A percentile compares a stretch with the other conserved stretches of the same genome.
These are phyloP conservation scores for Aurelia aurita complex sp. Pacific DNA, from an alignment of 30 jellyfish, hydroid and myxozoan genomes.

Conservation along the genomic window DNA sequence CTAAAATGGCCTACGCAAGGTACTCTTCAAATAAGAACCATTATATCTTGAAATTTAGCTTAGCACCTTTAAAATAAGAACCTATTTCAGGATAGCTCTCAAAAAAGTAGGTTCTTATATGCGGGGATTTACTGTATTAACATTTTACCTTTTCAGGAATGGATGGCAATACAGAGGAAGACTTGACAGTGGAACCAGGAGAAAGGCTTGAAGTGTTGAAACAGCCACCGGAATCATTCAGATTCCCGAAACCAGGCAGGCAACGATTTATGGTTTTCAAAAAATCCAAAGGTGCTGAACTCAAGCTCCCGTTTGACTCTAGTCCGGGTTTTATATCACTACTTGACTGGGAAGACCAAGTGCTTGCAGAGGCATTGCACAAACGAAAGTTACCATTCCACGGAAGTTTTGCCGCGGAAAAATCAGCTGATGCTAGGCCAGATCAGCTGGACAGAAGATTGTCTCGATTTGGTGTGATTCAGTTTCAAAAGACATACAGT, in stretches of 20 bases:
- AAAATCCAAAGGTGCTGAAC: constrained; percentile 68
- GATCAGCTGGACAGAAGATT: background rate
- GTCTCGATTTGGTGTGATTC: constrained; percentile 69
- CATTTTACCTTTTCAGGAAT: background rate
- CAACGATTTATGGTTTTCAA: constrained; percentile 40
- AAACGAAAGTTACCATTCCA: constrained; percentile 47
- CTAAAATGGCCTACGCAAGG: no score
- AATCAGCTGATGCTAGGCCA: background rate
- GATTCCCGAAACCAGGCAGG: constrained; percentile 26
- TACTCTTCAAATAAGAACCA: no score
- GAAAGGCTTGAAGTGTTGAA: constrained; percentile 75
- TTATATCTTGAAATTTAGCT: no score
- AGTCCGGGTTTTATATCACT: constrained; percentile 78
- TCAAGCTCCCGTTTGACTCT: constrained; percentile 75
- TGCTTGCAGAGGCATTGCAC: constrained; percentile 58
- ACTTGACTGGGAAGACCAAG: constrained; percentile 29
- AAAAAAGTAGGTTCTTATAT: no score
- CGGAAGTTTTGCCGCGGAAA: constrained; percentile 60
- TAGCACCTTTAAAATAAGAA: no score
- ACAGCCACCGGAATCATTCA: constrained; percentile 10
- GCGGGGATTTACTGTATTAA: no score
- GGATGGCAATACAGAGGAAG: constrained; percentile 52
- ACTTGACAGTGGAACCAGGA: constrained; percentile 91
- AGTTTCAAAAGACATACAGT: constrained; percentile 39
- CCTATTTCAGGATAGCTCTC: no score